A percentile compares a stretch with the other conserved stretches of the same genome.
phyloP scores from a whole-genome alignment of 2,888 invertebrate species.

The Hyposoter didymator region DNA sequence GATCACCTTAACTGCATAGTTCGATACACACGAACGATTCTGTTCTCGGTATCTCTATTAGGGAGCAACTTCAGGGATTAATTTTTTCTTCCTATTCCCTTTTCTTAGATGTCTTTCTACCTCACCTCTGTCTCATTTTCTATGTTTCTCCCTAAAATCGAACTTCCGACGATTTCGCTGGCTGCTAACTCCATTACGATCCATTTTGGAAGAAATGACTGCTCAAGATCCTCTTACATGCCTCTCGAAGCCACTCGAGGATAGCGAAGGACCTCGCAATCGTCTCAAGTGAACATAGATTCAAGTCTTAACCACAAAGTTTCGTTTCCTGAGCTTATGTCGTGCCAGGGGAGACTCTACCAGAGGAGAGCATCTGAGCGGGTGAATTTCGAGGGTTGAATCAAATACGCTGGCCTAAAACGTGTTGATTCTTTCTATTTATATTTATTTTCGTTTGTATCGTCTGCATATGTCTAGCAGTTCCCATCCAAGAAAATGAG shows the following conservation, averaged over 20 bases:
- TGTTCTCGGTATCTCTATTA: not conserved
- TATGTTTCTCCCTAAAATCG: not conserved
- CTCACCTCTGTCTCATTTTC: not conserved
- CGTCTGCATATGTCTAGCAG: no score
- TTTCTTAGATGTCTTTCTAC: not conserved
- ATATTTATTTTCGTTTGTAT: no score
- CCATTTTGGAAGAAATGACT: not conserved
- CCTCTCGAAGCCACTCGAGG: not conserved
- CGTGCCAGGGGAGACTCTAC: no score
- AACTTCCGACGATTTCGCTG: not conserved
- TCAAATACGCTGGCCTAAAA: not conserved
- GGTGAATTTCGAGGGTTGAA: not conserved
- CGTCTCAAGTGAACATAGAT: not conserved
- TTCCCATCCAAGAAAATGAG: no score
- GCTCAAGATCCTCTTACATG: not conserved
- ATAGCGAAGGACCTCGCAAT: not conserved
- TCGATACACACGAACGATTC: constrained; percentile 28
- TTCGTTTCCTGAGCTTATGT: no score
- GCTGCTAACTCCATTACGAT: not conserved
- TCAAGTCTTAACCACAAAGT: not conserved
- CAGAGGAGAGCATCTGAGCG: not conserved
- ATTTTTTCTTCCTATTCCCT: not conserved
- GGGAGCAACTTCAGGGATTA: not conserved
- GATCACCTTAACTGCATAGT: constrained; percentile 37
- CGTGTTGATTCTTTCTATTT: no score